phyloP scores from a whole-genome alignment of 2,113 vertebrate species.

The Limnothrissa miodon region DNA sequence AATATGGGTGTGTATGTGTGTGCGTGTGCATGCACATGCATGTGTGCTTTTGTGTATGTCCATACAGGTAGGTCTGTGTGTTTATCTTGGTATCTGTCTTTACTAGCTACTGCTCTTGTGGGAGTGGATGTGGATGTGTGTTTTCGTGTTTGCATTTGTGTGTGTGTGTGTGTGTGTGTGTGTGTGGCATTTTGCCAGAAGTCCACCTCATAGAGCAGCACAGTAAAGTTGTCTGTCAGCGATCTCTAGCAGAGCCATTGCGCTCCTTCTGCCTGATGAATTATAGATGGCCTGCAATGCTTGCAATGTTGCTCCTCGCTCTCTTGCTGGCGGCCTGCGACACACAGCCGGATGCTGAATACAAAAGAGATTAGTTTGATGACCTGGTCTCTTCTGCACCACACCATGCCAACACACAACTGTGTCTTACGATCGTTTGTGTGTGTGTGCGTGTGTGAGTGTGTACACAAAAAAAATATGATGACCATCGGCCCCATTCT shows the following conservation, averaged over 20 bases:
- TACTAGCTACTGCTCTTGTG: not conserved
- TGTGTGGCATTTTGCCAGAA: conserved; percentile 24
- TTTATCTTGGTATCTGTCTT: not conserved
- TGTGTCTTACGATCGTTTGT: not conserved
- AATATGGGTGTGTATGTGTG: not conserved
- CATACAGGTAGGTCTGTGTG: not conserved
- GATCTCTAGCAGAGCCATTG: conserved; percentile 49
- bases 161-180: conserved; percentile 5
- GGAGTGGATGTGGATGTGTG: not conserved
- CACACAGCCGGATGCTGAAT: conserved; percentile 59
- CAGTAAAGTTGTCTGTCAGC: conserved; percentile 61
- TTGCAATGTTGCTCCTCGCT: conserved; percentile 51
- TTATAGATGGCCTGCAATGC: conserved; percentile 73
- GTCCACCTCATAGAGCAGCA: conserved; percentile 46
- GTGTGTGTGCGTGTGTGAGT: not conserved
- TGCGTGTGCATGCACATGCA: conserved; percentile 9
- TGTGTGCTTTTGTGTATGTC: conserved; percentile 32
- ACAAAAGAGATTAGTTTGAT: conserved; percentile 48
- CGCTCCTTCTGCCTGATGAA: conserved; percentile 59
- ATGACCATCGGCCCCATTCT: not conserved
- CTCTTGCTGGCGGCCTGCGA: conserved; percentile 38
- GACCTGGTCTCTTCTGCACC: conserved; percentile 35
- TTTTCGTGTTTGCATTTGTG: not conserved
- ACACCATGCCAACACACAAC: not conserved
- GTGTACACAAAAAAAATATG: not conserved